Conservation (phyloP, 2,113 vertebrate genomes). For the Romanogobio albipinnatus region DNA sequence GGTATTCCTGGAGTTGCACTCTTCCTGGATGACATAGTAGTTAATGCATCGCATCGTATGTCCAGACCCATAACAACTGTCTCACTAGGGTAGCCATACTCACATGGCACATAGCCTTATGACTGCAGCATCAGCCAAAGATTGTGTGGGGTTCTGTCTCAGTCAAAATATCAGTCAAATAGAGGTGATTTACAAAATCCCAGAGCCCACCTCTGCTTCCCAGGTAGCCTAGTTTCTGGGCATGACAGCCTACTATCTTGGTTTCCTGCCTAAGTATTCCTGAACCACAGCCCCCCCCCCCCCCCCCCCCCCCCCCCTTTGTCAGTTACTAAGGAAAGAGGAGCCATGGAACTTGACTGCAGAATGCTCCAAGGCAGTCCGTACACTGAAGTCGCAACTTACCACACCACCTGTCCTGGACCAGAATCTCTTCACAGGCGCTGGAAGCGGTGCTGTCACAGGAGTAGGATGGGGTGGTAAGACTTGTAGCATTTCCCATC, state of each 20-base stretch:
- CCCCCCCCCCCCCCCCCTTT: no score
- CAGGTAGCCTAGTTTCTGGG: constrained; percentile 20
- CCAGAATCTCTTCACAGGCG: background rate
- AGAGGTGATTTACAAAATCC: background rate
- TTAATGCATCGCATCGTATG: no score
- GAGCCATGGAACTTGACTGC: constrained; percentile 1
- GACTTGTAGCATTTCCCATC: constrained; percentile 23
- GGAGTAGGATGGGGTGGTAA: background rate
- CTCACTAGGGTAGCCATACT: no score
- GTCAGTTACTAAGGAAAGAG: background rate
- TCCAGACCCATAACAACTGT: no score
- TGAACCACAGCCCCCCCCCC: background rate
- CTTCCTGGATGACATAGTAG: no score
- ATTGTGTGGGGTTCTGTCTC: constrained; percentile 30
- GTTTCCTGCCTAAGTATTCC: constrained; percentile 24
- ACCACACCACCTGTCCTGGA: background rate
- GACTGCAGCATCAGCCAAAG: background rate
- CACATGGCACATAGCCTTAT: no score
- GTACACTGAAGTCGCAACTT: background rate
- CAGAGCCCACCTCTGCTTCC: background rate
- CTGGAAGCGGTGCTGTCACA: constrained; percentile 2
- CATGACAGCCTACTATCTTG: constrained; percentile 25
- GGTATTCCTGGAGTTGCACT: no score
- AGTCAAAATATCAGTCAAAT: constrained; percentile 42
- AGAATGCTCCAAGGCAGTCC: background rate